These are phyloP conservation scores for Sciurus carolinensis DNA, from an alignment of 2,797 vertebrate species.

Conservation along the genomic window DNA sequence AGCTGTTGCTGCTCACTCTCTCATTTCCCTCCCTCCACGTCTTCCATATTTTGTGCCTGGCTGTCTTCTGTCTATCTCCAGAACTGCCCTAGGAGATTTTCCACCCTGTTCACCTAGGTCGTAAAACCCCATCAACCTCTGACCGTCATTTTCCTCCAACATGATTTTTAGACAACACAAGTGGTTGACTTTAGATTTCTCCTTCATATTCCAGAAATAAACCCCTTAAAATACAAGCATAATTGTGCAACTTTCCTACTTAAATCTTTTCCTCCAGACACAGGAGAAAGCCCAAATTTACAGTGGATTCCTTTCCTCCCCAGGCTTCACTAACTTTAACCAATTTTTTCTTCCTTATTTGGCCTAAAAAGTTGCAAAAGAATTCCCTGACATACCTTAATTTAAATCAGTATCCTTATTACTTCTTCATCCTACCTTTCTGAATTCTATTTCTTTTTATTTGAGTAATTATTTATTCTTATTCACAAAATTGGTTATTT, in stretches of 20 bases:
- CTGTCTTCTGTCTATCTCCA: not conserved
- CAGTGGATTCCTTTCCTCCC: not conserved
- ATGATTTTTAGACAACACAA: not conserved
- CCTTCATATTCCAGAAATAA: not conserved
- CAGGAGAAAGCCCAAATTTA: not conserved
- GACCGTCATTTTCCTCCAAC: not conserved
- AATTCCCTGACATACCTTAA: not conserved
- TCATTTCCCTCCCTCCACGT: not conserved
- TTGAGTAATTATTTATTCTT: not conserved
- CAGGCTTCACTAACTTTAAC: not conserved
- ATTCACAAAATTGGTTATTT: not conserved
- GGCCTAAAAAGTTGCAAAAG: not conserved
- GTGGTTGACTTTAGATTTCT: not conserved
- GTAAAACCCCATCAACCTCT: not conserved
- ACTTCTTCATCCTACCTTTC: not conserved
- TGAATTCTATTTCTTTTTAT: not conserved
- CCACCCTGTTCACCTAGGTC: accelerated
- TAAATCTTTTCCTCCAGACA: not conserved
- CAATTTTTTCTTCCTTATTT: not conserved
- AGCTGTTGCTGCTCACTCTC: not conserved
- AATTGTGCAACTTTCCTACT: not conserved
- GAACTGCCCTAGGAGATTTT: not conserved
- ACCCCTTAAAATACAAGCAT: not conserved
- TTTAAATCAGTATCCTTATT: slow-evolving; percentile 5
- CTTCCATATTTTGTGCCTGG: not conserved